Conservation (phyloP, 2,113 vertebrate genomes). For the Macquaria australasica region DNA sequence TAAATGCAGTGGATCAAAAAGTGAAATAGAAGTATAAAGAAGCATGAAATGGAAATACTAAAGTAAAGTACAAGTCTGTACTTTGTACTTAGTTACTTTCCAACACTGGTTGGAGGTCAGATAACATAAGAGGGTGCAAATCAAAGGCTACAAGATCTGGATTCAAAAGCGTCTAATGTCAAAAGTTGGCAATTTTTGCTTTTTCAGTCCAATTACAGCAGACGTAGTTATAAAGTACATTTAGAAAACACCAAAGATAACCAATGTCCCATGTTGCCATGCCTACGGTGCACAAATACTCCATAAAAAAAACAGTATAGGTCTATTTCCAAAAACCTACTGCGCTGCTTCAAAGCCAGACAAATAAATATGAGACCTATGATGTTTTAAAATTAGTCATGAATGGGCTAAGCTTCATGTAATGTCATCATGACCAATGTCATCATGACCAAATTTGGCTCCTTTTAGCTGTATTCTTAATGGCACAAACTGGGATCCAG, state of each 20-base stretch:
- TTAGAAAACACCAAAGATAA: not conserved
- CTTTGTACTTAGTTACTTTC: not conserved
- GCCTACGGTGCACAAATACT: not conserved
- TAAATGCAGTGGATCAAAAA: not conserved
- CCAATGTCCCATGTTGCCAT: not conserved
- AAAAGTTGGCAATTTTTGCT: not conserved
- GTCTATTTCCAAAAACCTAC: constrained; percentile 16
- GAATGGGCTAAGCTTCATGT: not conserved
- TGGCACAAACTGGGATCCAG: not conserved
- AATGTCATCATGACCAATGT: constrained; percentile 51
- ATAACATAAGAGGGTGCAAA: not conserved
- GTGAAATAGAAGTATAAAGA: not conserved
- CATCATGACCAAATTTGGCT: constrained; percentile 4
- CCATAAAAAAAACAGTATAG: not conserved
- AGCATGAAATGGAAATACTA: not conserved
- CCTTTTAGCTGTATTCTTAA: not conserved
- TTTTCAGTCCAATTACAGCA: not conserved
- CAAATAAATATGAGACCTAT: not conserved
- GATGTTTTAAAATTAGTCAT: constrained; percentile 26
- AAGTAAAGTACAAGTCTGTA: not conserved
- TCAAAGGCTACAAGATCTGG: not conserved
- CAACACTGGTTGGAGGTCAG: not conserved
- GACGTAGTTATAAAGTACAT: not conserved
- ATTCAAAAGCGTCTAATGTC: not conserved
- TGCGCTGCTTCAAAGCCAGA: constrained; percentile 9